Conservation (phyloP, 2,113 vertebrate genomes). For the Gila orcuttii region DNA sequence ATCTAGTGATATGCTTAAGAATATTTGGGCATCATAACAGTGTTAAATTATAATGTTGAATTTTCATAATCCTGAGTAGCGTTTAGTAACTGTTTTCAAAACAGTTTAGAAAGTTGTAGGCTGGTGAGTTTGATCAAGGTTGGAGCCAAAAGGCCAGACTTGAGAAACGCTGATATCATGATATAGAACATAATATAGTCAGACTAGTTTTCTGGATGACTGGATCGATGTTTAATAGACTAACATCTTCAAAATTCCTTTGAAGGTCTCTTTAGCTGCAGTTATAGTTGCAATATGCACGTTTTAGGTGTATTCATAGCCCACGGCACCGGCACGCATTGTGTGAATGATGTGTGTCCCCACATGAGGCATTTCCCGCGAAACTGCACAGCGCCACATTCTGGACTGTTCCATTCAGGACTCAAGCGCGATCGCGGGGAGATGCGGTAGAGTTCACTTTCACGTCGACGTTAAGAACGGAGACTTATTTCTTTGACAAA, state of each 20-base stretch:
- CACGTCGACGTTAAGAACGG: neutral
- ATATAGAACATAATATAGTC: too few species aligned
- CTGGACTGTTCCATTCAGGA: conserved; percentile 64
- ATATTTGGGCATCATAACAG: too few species aligned
- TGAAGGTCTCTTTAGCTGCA: neutral
- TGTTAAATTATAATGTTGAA: too few species aligned
- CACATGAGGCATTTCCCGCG: conserved; percentile 70
- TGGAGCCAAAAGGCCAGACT: too few species aligned
- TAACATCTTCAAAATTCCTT: neutral
- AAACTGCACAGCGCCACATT: conserved; percentile 46
- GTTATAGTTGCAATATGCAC: neutral
- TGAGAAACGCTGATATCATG: too few species aligned
- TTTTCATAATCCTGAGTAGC: too few species aligned
- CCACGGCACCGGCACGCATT: neutral
- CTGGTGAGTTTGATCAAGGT: too few species aligned
- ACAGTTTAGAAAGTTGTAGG: too few species aligned
- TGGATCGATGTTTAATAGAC: neutral
- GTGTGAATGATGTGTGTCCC: neutral
- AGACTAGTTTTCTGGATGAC: neutral
- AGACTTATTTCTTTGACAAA: neutral
- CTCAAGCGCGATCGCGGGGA: neutral
- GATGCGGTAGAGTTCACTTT: fast-evolving
- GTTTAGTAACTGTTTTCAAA: too few species aligned
- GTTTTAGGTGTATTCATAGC: neutral
- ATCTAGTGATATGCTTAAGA: too few species aligned